Conservation (phyloP, 2,888 invertebrate genomes). For the Scaptomyza polygonia region DNA sequence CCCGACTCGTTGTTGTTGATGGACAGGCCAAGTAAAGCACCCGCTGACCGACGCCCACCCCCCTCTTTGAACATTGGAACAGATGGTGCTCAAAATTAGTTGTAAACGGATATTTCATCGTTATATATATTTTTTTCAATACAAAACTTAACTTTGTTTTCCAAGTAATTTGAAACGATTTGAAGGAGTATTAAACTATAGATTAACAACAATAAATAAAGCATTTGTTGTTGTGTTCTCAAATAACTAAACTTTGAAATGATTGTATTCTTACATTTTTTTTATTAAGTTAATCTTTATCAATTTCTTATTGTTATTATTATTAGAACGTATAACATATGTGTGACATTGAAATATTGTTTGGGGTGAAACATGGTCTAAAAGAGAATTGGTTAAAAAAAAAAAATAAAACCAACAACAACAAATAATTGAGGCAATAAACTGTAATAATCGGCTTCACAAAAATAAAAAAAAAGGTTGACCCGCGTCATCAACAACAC, state of each 20-base stretch:
- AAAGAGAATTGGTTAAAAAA: neutral
- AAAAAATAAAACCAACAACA: no score
- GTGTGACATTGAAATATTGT: neutral
- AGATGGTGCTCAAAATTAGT: constrained; percentile 58
- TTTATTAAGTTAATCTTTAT: neutral
- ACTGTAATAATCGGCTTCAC: neutral
- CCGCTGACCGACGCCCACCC: constrained; percentile 9
- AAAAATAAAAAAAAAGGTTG: neutral
- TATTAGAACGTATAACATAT: neutral
- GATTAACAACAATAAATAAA: neutral
- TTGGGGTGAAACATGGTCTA: neutral
- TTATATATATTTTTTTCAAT: constrained; percentile 41
- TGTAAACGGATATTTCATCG: constrained; percentile 56
- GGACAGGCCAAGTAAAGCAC: constrained; percentile 47
- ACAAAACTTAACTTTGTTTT: constrained; percentile 12
- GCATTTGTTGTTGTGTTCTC: neutral
- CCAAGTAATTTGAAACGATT: constrained; percentile 12
- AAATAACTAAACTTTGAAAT: neutral
- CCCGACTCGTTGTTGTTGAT: no score
- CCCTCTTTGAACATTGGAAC: constrained; percentile 52
- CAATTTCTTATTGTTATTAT: neutral
- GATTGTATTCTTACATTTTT: neutral
- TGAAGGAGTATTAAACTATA: constrained; percentile 5
- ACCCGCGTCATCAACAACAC: neutral
- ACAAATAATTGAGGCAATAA: constrained; percentile 1